Evolutionary conservation across 1,140 invertebrate genomes (phyloP), one percentile per base, ranked within the genome.

Genomic region (Bombus waltoni): DNA sequence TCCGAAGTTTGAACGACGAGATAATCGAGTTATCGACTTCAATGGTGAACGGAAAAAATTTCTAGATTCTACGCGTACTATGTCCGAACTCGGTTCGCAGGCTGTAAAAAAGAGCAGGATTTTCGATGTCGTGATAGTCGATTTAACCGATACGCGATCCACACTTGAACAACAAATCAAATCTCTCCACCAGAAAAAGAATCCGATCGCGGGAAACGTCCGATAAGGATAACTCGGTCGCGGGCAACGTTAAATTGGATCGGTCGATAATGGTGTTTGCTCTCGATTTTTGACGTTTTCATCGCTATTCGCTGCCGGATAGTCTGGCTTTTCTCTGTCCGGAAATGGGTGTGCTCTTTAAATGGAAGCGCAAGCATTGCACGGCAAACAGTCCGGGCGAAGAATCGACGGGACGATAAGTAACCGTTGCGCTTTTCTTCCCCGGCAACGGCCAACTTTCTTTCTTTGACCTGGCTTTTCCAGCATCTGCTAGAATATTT

Each of bases 381-480:
- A 66, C 42, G 81, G 85, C 57, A 84, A 87, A 87, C 85, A 83
- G 62, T 32, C n/a, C 72, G 40, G 9, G 25, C 28, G 3, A n/a
- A 10, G 81, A 65, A 77, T 44, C 59, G 81, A 42, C 62, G 65
- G 40, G 72, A 38, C 73, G 81, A 72, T 84, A 84, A 87, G 81
- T 87, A 87, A 83, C 81, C 85, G 42, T 87, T 72, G 75, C 68
- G 73, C 81, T 87, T 87, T 78, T 83, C 77, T 66, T 76, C 77
- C 25, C 47, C 28, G 11, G 47, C 47, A 53, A 38, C 38, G 18
- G 11, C 53, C 32, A 73, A 59, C 42, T 85, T 79, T 73, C 72
- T 44, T 28, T 11, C 13, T 65, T 32, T 44, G 40, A 75, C 35
- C 32, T 42, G 68, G 35, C 65, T 57, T 53, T 18, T 5, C 13